Percentiles rank a stretch among this genome's conserved stretches.
Evolutionary conservation across 2,888 invertebrate species (phyloP).

Genomic region (Formica aserva): DNA sequence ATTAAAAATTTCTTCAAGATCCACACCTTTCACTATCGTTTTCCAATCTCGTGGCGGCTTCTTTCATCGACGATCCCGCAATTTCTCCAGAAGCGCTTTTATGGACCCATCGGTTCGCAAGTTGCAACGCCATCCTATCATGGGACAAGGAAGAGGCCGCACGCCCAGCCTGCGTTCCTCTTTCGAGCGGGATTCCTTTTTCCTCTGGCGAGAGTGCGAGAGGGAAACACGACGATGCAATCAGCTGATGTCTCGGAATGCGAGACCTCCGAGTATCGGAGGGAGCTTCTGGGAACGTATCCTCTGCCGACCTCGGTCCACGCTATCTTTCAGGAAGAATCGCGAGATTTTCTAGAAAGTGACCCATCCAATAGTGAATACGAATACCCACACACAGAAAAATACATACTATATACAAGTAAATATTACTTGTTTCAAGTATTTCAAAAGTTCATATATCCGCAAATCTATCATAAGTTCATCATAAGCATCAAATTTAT

Average conservation of each 20-base stretch:
- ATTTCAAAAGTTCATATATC: no score
- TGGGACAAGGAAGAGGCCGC: conserved; percentile 65
- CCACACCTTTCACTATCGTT: conserved; percentile 3
- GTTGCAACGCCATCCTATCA: conserved; percentile 38
- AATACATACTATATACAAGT: no score
- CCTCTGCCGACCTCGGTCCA: conserved; percentile 63
- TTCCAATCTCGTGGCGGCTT: conserved; percentile 22
- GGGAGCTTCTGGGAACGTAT: conserved; percentile 67
- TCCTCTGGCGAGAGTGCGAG: conserved; percentile 35
- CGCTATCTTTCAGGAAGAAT: conserved; percentile 62
- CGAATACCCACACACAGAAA: neutral
- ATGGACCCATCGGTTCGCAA: conserved; percentile 54
- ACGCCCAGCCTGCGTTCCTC: conserved; percentile 54
- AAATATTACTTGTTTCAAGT: no score
- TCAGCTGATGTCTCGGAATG: conserved; percentile 70
- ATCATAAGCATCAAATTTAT: no score
- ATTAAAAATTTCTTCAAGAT: neutral
- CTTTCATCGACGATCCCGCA: conserved; percentile 39
- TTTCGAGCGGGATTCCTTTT: conserved; percentile 57
- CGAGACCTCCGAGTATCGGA: conserved; percentile 32
- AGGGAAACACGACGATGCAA: conserved; percentile 44
- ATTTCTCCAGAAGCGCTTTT: conserved; percentile 62
- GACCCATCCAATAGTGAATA: conserved; percentile 57
- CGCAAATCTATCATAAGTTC: no score
- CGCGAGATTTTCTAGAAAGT: conserved; percentile 71